Percentiles rank a stretch among this genome's conserved stretches.
Evolutionary conservation across 2,113 vertebrate species (phyloP).

Genomic region (Phalacrocorax brasilianus): DNA sequence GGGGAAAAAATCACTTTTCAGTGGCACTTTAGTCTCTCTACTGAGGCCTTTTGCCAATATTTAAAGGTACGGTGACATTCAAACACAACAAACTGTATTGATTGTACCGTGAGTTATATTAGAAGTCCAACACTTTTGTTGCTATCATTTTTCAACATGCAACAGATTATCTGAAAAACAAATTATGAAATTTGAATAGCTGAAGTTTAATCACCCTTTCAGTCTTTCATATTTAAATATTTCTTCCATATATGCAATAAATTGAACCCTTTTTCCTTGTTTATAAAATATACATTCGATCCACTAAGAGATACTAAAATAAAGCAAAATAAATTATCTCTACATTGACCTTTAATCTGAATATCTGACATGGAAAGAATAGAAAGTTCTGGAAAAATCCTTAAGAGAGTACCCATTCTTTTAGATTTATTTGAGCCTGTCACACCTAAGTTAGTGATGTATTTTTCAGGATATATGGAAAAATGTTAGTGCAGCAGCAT

Average conservation of each 20-base stretch:
- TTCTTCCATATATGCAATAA: not conserved
- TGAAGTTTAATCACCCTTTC: slow-evolving; percentile 28
- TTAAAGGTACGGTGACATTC: slow-evolving; percentile 32
- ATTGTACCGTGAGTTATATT: not conserved
- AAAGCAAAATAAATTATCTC: not conserved
- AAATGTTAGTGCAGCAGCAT: not conserved
- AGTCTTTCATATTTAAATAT: slow-evolving; percentile 28
- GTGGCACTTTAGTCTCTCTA: not conserved
- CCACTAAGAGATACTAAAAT: not conserved
- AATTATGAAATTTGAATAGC: slow-evolving; percentile 31
- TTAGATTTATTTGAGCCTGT: not conserved
- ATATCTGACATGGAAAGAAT: not conserved
- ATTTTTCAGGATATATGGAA: not conserved
- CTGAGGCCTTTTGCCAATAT: slow-evolving; percentile 5
- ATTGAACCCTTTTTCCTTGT: not conserved
- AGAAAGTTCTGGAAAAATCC: not conserved
- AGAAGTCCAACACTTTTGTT: not conserved
- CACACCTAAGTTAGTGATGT: not conserved
- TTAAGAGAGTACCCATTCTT: not conserved
- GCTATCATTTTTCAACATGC: slow-evolving; percentile 4
- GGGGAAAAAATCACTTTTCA: not conserved
- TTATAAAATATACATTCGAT: not conserved
- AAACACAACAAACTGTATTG: not conserved
- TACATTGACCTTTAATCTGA: not conserved
- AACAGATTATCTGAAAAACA: slow-evolving; percentile 10